Conservation (phyloP, 1,140 invertebrate genomes). For the Bilobella aurantiaca region DNA sequence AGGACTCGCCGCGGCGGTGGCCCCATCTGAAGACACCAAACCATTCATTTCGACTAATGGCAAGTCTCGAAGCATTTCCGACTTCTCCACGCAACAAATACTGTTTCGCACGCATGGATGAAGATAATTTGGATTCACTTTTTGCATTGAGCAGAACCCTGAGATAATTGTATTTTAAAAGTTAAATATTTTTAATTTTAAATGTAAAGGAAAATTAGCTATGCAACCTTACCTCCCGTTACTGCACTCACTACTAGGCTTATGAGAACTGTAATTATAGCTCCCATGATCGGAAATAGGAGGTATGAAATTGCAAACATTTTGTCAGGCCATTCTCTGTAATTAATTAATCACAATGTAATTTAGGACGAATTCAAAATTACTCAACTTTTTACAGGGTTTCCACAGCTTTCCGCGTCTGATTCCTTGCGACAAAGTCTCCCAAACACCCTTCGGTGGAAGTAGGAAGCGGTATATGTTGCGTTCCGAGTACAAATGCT, state of each 20-base stretch:
- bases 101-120: conserved; percentile 11
- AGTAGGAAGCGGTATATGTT: conserved; percentile 17
- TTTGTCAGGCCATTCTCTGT: conserved; percentile 29
- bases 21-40: neutral
- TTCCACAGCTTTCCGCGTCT: neutral
- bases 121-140: conserved; percentile 15
- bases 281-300: conserved; percentile 25
- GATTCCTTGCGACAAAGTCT: neutral
- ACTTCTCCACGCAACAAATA: neutral
- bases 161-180: neutral
- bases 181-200: neutral
- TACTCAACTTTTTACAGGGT: neutral
- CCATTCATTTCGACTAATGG: neutral
- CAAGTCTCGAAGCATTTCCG: neutral
- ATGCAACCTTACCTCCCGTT: conserved; percentile 17
- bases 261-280: conserved; percentile 19
- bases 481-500: neutral
- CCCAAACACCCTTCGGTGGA: conserved; percentile 1
- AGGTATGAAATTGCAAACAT: conserved; percentile 27
- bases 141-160: conserved; percentile 12
- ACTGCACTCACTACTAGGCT: conserved; percentile 20
- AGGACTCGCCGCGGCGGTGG: neutral
- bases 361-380: neutral
- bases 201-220: neutral
- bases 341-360: neutral